Percentiles rank a stretch among this genome's conserved stretches.
These are phyloP conservation scores for Plagodis dolabraria DNA, from an alignment of 2,888 invertebrate species.

Conservation along the genomic window DNA sequence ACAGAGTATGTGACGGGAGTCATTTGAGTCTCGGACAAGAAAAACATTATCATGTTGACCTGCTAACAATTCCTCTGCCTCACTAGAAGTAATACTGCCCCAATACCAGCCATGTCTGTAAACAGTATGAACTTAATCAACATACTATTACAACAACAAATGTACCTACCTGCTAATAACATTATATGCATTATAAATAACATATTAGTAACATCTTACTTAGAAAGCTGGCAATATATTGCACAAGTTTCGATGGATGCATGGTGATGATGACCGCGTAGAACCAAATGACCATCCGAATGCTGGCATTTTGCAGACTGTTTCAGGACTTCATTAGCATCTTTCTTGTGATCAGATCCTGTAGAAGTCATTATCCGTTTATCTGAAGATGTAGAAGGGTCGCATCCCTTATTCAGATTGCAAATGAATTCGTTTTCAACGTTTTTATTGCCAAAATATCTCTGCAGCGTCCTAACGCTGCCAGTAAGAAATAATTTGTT, in stretches of 20 bases:
- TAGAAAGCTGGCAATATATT: constrained; percentile 78
- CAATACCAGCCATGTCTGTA: constrained; percentile 89
- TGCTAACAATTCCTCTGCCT: constrained; percentile 88
- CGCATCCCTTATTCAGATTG: constrained; percentile 59
- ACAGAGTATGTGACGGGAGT: constrained; percentile 88
- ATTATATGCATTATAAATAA: constrained; percentile 1
- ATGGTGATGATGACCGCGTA: constrained; percentile 77
- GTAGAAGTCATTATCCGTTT: constrained; percentile 49
- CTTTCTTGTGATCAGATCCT: constrained; percentile 60
- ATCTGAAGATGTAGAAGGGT: constrained; percentile 64
- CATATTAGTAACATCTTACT: constrained; percentile 55
- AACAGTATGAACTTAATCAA: constrained; percentile 24
- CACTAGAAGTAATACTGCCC: constrained; percentile 89
- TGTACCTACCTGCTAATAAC: neutral
- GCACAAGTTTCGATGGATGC: constrained; percentile 76
- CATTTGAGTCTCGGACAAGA: constrained; percentile 90
- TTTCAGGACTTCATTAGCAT: constrained; percentile 54
- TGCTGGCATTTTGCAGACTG: constrained; percentile 71
- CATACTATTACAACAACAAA: too few species aligned
- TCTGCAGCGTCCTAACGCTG: constrained; percentile 74
- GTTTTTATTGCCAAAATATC: constrained; percentile 74
- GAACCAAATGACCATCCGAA: constrained; percentile 74
- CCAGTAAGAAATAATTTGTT: constrained; percentile 76
- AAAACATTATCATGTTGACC: constrained; percentile 90
- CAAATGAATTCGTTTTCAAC: constrained; percentile 64